These are phyloP conservation scores for Catotricha subobsoleta DNA, from an alignment of 2,888 invertebrate species.

Conservation along the genomic window DNA sequence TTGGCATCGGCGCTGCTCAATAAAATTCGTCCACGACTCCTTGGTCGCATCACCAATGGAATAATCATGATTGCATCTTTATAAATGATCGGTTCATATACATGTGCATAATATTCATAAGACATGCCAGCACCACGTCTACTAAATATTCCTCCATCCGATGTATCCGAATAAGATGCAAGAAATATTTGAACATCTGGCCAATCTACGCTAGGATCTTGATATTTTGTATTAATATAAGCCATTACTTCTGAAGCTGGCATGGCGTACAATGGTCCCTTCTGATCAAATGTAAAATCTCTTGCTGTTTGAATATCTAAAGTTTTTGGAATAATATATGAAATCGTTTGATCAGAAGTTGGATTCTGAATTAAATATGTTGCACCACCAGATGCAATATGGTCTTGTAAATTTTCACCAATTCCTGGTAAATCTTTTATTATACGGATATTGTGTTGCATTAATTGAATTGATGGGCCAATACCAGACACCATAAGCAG, in stretches of 20 bases:
- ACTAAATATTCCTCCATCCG: slow-evolving; percentile 60
- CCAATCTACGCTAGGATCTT: slow-evolving; percentile 44
- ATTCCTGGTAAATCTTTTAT: slow-evolving; percentile 50
- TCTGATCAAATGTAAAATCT: slow-evolving; percentile 39
- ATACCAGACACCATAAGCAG: slow-evolving; percentile 73
- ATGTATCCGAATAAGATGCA: slow-evolving; percentile 53
- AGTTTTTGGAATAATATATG: slow-evolving; percentile 48
- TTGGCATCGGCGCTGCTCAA: slow-evolving; percentile 50
- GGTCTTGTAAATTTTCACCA: slow-evolving; percentile 67
- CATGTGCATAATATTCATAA: slow-evolving; percentile 45
- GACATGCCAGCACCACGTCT: slow-evolving; percentile 47
- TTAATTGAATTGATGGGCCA: slow-evolving; percentile 45
- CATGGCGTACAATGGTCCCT: slow-evolving; percentile 53
- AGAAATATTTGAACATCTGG: slow-evolving; percentile 67
- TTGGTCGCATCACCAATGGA: slow-evolving; percentile 53
- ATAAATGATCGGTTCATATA: slow-evolving; percentile 52
- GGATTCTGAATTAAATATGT: slow-evolving; percentile 52
- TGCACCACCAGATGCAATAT: slow-evolving; percentile 61
- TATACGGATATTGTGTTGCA: slow-evolving; percentile 39
- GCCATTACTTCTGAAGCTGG: slow-evolving; percentile 66
- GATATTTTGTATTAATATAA: slow-evolving; percentile 56
- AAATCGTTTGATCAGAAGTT: slow-evolving; percentile 35
- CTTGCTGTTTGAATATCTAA: slow-evolving; percentile 41
- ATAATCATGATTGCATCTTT: slow-evolving; percentile 48
- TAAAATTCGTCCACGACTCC: slow-evolving; percentile 47